phyloP scores from a whole-genome alignment of 2,888 invertebrate species.

The Physocephala rufipes region DNA sequence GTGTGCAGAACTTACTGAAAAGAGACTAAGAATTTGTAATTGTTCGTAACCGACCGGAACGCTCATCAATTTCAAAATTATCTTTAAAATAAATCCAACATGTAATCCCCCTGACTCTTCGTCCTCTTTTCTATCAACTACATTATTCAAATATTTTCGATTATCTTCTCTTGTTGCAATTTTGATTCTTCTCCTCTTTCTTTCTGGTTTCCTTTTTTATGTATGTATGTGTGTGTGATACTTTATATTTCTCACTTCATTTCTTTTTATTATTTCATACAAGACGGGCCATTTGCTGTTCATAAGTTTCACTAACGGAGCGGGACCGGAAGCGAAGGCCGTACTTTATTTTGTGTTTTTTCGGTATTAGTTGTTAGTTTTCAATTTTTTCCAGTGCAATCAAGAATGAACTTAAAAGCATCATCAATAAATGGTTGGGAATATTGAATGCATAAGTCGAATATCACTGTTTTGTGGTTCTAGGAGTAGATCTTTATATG shows the following conservation, averaged over 20 bases:
- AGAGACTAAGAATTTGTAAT: constrained; percentile 58
- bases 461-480: background rate
- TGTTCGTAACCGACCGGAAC: constrained; percentile 55
- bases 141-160: background rate
- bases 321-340: no score
- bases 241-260: constrained; percentile 2
- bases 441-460: constrained; percentile 18
- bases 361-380: constrained; percentile 28
- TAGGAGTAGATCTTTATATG: background rate
- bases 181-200: no score
- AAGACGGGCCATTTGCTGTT: background rate
- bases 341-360: no score
- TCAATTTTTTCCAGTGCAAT: no score
- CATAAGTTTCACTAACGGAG: no score
- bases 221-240: background rate
- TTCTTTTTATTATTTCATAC: constrained; percentile 27
- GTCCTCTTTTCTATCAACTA: background rate
- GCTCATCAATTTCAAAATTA: constrained; percentile 63
- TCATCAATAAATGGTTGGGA: constrained; percentile 53
- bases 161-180: no score
- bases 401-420: constrained; percentile 36
- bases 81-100: constrained; percentile 52
- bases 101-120: background rate
- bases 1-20: background rate
- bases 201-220: background rate